Percentiles rank a stretch among this genome's conserved stretches.
These are phyloP conservation scores for Metaphire vulgaris DNA, from an alignment of 1,140 invertebrate genomes.

Conservation along the genomic window DNA sequence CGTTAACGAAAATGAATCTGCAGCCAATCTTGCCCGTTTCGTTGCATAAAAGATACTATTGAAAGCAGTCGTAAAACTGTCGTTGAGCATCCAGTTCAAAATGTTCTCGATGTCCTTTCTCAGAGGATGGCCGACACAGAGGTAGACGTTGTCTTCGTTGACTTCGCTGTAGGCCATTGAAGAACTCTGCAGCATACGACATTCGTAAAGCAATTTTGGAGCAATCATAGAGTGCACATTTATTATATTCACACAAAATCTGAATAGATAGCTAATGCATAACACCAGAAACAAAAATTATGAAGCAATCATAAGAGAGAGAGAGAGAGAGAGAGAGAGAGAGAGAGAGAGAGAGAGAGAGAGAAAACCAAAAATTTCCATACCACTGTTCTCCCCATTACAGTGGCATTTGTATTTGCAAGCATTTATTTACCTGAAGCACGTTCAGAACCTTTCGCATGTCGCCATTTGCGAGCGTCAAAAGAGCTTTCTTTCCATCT, in stretches of 20 bases:
- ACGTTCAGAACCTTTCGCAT: slow-evolving; percentile 97
- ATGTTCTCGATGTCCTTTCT: slow-evolving; percentile 82
- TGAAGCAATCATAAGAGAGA: no score
- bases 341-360: no score
- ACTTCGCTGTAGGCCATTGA: slow-evolving; percentile 76
- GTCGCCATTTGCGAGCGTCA: slow-evolving; percentile 87
- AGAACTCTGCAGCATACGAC: slow-evolving; percentile 68
- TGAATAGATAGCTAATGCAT: no score
- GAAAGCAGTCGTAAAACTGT: slow-evolving; percentile 70
- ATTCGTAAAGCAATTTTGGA: no score
- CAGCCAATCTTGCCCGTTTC: not conserved
- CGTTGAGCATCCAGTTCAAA: slow-evolving; percentile 80
- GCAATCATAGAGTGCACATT: no score
- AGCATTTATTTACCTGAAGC: slow-evolving; percentile 65
- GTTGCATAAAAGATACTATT: slow-evolving; percentile 62
- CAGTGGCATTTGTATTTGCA: no score
- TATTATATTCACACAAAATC: no score
- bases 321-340: no score
- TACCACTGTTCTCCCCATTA: no score
- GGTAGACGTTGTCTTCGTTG: slow-evolving; percentile 86
- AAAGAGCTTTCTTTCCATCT: slow-evolving; percentile 81
- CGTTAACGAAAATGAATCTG: not conserved
- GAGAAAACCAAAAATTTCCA: no score
- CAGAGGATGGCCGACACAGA: slow-evolving; percentile 90
- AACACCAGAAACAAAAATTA: no score